phyloP scores from a whole-genome alignment of 92 coral and sea anemone species.

The Parazoanthus swiftii region DNA sequence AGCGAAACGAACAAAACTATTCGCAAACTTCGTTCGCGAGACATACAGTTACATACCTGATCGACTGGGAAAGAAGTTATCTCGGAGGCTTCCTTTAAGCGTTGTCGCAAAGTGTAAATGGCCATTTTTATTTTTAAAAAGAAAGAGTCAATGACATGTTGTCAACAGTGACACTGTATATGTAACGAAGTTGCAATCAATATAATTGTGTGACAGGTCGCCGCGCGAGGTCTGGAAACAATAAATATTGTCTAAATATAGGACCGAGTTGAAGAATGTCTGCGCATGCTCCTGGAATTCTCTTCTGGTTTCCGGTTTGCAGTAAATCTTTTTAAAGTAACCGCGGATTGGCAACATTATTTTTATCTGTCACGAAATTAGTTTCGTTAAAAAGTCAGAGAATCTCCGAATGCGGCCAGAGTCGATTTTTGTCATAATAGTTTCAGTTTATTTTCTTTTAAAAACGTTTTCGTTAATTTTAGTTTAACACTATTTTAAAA shows the following conservation, averaged over 20 bases:
- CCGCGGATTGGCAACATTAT: no score
- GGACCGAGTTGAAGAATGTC: no score
- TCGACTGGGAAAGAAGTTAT: slow-evolving; percentile 25
- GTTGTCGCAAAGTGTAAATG: slow-evolving; percentile 13
- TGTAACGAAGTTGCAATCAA: background rate
- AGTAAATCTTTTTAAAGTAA: no score
- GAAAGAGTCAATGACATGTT: background rate
- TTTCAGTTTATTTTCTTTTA: no score
- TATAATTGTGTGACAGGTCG: background rate
- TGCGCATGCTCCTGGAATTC: no score
- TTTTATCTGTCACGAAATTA: no score
- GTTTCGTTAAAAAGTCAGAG: no score
- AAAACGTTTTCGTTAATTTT: no score
- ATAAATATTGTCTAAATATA: background rate
- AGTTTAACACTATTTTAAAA: no score
- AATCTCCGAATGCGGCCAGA: no score
- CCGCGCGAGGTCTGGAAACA: slow-evolving; percentile 16
- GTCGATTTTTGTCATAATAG: no score
- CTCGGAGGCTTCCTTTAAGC: slow-evolving; percentile 31
- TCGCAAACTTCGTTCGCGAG: background rate
- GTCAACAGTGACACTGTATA: slow-evolving; percentile 1
- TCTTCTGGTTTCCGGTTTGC: no score
- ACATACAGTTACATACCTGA: slow-evolving; percentile 16
- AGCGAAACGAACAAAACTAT: slow-evolving; percentile 10
- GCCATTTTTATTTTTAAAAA: background rate